Evolutionary conservation across 2,113 vertebrate genomes (phyloP).

Genomic region (Onychostoma macrolepis): DNA sequence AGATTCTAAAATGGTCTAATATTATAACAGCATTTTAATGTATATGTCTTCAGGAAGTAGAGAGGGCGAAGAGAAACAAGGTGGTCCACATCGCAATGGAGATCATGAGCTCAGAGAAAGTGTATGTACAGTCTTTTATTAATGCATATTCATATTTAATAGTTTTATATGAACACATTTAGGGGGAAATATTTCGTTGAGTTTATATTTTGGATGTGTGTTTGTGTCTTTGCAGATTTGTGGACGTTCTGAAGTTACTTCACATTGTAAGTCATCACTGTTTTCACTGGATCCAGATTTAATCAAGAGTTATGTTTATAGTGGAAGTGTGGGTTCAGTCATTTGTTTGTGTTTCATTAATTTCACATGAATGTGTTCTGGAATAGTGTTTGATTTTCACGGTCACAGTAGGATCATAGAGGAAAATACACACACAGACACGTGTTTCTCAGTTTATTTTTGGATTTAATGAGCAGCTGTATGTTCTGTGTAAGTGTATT

Average conservation of each 20-base stretch:
- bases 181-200: background rate
- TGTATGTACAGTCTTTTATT: slow-evolving; percentile 80
- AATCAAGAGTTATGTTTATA: background rate
- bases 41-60: slow-evolving; percentile 55
- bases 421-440: slow-evolving; percentile 16
- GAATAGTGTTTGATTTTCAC: background rate
- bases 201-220: background rate
- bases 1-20: background rate
- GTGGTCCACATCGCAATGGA: slow-evolving; percentile 93
- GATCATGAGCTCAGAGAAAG: slow-evolving; percentile 97
- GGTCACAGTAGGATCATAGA: slow-evolving; percentile 13
- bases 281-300: background rate
- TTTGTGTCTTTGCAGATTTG: slow-evolving; percentile 82
- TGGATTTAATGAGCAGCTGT: slow-evolving; percentile 23
- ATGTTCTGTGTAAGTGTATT: slow-evolving; percentile 17
- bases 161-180: background rate
- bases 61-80: slow-evolving; percentile 82
- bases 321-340: too few relatives aligned
- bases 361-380: background rate
- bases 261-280: slow-evolving; percentile 90
- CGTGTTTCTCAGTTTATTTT: slow-evolving; percentile 31
- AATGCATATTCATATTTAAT: background rate
- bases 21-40: background rate
- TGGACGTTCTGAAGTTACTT: slow-evolving; percentile 94
- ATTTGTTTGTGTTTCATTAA: background rate